Conservation (phyloP, 2,888 invertebrate genomes). For the Trimorus sp. region DNA sequence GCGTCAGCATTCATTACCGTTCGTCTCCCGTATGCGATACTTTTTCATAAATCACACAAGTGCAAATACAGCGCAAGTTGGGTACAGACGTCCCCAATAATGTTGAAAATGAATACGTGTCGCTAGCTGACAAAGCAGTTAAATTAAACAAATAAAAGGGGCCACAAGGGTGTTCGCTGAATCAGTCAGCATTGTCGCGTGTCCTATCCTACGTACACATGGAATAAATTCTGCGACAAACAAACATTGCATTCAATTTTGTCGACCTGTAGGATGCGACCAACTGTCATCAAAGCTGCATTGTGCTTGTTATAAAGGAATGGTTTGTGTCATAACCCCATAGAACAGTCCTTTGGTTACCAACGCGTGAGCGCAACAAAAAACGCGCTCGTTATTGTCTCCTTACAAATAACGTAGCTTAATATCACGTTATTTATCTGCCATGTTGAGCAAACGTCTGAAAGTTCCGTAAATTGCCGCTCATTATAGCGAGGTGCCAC, state of each 20-base stretch:
- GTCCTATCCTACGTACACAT: conserved; percentile 36
- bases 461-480: conserved; percentile 22
- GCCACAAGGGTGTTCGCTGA: conserved; percentile 40
- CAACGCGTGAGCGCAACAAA: conserved; percentile 35
- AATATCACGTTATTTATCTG: conserved; percentile 45
- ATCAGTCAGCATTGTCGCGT: conserved; percentile 53
- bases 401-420: conserved; percentile 36
- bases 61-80: conserved; percentile 33
- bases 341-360: conserved; percentile 32
- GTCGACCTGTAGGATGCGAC: conserved; percentile 69
- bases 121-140: conserved; percentile 73
- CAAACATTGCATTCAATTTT: conserved; percentile 74
- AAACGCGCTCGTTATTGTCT: conserved; percentile 36
- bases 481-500: conserved; percentile 26
- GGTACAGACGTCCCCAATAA: conserved; percentile 28
- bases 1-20: too few species aligned
- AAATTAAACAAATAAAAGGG: conserved; percentile 77
- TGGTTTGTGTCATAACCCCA: conserved; percentile 60
- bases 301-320: conserved; percentile 72
- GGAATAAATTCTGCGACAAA: conserved; percentile 70
- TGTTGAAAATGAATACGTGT: conserved; percentile 54
- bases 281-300: conserved; percentile 74
- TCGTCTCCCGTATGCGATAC: too few species aligned
- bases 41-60: conserved; percentile 36
- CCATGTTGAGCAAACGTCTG: conserved; percentile 2